phyloP scores from a whole-genome alignment of 1,140 invertebrate species.

The Drosophila cardini region DNA sequence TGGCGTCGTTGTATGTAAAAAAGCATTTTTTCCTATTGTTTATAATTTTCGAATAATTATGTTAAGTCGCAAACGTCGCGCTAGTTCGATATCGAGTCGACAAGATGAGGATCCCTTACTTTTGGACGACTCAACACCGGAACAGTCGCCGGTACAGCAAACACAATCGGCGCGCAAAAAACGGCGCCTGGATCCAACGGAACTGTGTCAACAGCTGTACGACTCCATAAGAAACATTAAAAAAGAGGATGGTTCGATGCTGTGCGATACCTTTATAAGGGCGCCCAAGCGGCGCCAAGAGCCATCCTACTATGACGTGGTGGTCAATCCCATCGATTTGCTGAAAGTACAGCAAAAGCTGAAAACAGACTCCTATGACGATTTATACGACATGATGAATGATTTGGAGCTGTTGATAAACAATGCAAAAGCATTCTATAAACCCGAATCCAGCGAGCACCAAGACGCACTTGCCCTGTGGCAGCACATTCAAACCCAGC shows the following conservation, averaged over 20 bases:
- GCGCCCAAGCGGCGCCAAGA: slow-evolving; percentile 96
- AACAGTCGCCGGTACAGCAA: slow-evolving; percentile 85
- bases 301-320: slow-evolving; percentile 95
- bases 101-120: slow-evolving; percentile 82
- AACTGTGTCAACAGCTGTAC: slow-evolving; percentile 96
- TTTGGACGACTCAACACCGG: slow-evolving; percentile 85
- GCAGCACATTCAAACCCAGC: slow-evolving; percentile 90
- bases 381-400: slow-evolving; percentile 93
- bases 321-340: slow-evolving; percentile 96
- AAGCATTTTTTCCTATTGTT: slow-evolving; percentile 19
- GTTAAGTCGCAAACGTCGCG: slow-evolving; percentile 80
- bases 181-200: slow-evolving; percentile 86
- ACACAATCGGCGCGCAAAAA: slow-evolving; percentile 77
- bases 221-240: slow-evolving; percentile 96
- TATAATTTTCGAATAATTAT: slow-evolving; percentile 39
- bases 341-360: slow-evolving; percentile 96
- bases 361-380: slow-evolving; percentile 97
- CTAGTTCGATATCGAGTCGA: slow-evolving; percentile 77
- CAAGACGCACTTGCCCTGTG: slow-evolving; percentile 96
- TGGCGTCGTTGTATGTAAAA: slow-evolving; percentile 56
- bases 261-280: slow-evolving; percentile 97
- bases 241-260: slow-evolving; percentile 94
- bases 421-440: slow-evolving; percentile 97
- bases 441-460: slow-evolving; percentile 93
- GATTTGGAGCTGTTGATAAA: slow-evolving; percentile 95